These are phyloP conservation scores for Sycophila texana DNA, from an alignment of 2,888 invertebrate species.

Conservation along the genomic window DNA sequence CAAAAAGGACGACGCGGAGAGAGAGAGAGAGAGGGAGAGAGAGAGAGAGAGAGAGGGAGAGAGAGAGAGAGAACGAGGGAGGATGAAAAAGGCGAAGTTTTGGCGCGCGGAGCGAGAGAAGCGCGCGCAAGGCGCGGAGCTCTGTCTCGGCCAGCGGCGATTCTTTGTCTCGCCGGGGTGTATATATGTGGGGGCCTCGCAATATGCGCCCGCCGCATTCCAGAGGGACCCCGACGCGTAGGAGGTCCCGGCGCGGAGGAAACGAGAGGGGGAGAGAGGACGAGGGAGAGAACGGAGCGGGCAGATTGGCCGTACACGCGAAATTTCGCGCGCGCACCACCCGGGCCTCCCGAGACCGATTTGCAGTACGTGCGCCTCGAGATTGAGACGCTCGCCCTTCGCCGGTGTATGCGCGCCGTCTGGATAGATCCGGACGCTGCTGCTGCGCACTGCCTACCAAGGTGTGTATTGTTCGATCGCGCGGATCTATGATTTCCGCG, in stretches of 20 bases:
- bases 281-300: not conserved
- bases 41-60: no score
- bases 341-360: not conserved
- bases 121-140: no score
- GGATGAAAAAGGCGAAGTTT: conserved; percentile 25
- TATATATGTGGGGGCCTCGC: conserved; percentile 18
- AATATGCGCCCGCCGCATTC: conserved; percentile 58
- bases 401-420: not conserved
- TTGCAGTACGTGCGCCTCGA: conserved; percentile 23
- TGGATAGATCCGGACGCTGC: no score
- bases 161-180: conserved; percentile 55
- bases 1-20: not conserved
- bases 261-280: not conserved
- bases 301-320: conserved; percentile 38
- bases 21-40: not conserved
- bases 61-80: not conserved
- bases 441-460: no score
- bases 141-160: conserved; percentile 45
- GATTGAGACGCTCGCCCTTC: not conserved
- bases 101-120: not conserved
- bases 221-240: conserved; percentile 43
- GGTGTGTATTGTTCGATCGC: no score
- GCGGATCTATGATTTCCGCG: no score
- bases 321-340: conserved; percentile 57
- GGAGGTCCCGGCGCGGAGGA: conserved; percentile 40